phyloP scores from a whole-genome alignment of 2,888 invertebrate genomes.

The Plagodis dolabraria region DNA sequence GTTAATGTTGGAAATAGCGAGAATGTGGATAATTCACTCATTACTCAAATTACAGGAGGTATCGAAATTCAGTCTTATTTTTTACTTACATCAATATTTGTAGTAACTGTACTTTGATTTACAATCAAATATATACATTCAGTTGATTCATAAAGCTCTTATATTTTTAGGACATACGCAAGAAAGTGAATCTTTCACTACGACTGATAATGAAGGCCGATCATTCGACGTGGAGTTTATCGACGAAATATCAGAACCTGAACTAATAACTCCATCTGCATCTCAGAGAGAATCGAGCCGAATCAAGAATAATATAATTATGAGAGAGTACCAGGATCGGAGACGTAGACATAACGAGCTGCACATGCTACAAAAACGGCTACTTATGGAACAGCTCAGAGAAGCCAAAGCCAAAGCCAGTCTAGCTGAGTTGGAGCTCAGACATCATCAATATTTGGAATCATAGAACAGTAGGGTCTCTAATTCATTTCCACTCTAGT shows the following conservation, averaged over 20 bases:
- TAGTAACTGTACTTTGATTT: no score
- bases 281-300: conserved; percentile 1
- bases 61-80: background rate
- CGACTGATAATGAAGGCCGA: conserved; percentile 3
- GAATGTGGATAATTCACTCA: conserved; percentile 2
- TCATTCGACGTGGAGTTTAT: conserved; percentile 3
- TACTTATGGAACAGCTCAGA: conserved; percentile 12
- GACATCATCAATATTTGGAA: conserved; percentile 1
- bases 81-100: no score
- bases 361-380: conserved; percentile 9
- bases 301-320: conserved; percentile 2
- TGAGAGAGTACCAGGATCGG: conserved; percentile 11
- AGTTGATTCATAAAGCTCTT: no score
- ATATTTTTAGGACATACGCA: background rate
- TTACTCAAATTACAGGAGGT: background rate
- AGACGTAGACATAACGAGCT: conserved; percentile 7
- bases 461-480: background rate
- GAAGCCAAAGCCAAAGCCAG: conserved; percentile 15
- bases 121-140: no score
- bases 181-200: conserved; percentile 1
- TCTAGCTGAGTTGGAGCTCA: conserved; percentile 14
- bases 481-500: background rate
- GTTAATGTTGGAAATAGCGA: conserved; percentile 2
- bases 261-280: background rate
- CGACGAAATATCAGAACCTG: background rate